Evolutionary conservation across 1,140 invertebrate genomes (phyloP), one percentile per base, ranked within the genome.

Genomic region (Drosophila persimilis): DNA sequence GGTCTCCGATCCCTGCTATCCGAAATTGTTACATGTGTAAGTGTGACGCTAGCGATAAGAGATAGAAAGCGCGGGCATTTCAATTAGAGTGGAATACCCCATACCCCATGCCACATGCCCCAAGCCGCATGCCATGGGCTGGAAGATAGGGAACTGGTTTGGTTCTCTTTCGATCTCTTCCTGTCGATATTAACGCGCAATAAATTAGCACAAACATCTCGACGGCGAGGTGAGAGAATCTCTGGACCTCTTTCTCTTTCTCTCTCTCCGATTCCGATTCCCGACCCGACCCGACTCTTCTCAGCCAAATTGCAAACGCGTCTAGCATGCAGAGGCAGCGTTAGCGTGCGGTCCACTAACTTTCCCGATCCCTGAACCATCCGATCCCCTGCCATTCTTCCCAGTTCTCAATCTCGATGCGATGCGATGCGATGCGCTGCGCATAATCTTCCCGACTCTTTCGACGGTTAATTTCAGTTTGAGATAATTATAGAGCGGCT

Each of bases 401-500:
- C 13, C 52, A 47, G 35, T 54, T 44, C 50, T 44, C 50, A 73
- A 77, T 80, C 70, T 64, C 54, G 78, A 26, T 0, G 24, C 54
- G 78, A 75, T 74, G 56, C 56, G 47, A 58, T 57, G 31, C 31
- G 53, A 54, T 61, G 79, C 72, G 73, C 66, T 76, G 81, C 78
- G 78, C 83, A 86, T 88, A 88, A 88, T 88, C 83, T 88, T 76
- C 60, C 67, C 72, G 79, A 67, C 89, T 90, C 89, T 90, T 90
- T 90, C 89, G 84, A 86, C 85, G 89, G 89, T 90, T 90, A 90
- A 90, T 90, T 90, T 90, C 70, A 83, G 84, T 90, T 89, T 83
- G 89, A 90, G 89, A 90, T 90, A 90, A 90, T 90, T 90, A 90
- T 83, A 90, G 89, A 89, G 89, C 89, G 89, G 89, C 84, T 65